Conservation (phyloP, 2,113 vertebrate species). For the Neolamprologus ventralis region DNA sequence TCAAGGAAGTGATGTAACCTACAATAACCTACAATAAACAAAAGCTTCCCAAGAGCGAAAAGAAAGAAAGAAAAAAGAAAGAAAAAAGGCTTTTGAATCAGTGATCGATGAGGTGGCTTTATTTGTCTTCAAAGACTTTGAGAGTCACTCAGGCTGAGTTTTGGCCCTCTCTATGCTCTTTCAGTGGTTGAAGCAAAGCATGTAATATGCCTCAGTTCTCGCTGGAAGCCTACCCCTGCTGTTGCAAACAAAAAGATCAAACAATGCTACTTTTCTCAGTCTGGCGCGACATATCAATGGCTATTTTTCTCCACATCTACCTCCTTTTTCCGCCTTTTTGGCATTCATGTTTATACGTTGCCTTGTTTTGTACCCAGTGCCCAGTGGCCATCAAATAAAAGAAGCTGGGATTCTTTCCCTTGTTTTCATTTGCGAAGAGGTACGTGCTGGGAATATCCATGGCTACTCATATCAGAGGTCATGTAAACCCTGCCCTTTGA, state of each 20-base stretch:
- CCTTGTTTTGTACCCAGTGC: conserved; percentile 61
- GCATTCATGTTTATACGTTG: conserved; percentile 73
- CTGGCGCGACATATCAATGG: conserved; percentile 61
- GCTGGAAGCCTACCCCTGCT: conserved; percentile 73
- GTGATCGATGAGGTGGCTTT: conserved; percentile 81
- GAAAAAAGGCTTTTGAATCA: conserved; percentile 64
- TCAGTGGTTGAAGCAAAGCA: conserved; percentile 59
- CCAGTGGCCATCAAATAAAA: conserved; percentile 52
- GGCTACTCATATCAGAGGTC: conserved; percentile 81
- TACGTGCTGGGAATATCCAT: conserved; percentile 75
- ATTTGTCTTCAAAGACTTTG: conserved; percentile 72
- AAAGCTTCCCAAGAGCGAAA: conserved; percentile 48
- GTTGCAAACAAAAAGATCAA: conserved; percentile 67
- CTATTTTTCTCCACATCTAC: conserved; percentile 70
- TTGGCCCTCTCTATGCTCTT: conserved; percentile 46
- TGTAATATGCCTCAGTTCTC: conserved; percentile 72
- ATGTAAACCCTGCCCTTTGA: conserved; percentile 61
- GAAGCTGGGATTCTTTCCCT: conserved; percentile 32
- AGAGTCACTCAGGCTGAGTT: conserved; percentile 42
- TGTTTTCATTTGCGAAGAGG: conserved; percentile 55
- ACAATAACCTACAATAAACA: conserved; percentile 51
- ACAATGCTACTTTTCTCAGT: conserved; percentile 83
- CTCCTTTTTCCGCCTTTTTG: conserved; percentile 56
- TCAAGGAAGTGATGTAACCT: conserved; percentile 21
- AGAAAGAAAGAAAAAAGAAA: conserved; percentile 30